Conservation (phyloP, 35 echinoderm and acorn worm genomes). For the Chiridota heheva region DNA sequence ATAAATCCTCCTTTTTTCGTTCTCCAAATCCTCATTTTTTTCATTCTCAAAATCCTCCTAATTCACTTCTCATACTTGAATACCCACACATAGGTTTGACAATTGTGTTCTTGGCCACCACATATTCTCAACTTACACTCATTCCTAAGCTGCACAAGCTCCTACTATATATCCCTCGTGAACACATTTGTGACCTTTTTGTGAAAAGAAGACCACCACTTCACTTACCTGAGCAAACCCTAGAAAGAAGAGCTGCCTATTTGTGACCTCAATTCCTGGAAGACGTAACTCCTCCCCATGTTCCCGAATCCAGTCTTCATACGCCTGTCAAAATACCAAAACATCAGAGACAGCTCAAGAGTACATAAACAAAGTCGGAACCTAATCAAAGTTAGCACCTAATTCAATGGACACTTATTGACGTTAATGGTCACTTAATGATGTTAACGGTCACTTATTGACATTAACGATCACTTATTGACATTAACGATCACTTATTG, state of each 20-base stretch:
- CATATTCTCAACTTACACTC: background rate
- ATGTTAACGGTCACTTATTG: background rate
- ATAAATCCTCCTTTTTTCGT: too few species aligned
- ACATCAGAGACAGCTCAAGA: background rate
- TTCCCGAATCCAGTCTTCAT: slow-evolving; percentile 67
- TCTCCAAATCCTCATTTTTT: too few species aligned
- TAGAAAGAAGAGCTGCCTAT: slow-evolving; percentile 77
- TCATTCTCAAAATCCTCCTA: background rate
- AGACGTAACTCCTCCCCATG: slow-evolving; percentile 57
- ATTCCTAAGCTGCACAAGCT: background rate
- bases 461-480: background rate
- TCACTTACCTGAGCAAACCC: slow-evolving; percentile 80
- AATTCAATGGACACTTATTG: background rate
- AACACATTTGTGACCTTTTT: background rate
- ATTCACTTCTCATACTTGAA: background rate
- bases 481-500: too few species aligned
- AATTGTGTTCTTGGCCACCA: background rate
- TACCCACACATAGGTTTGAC: background rate
- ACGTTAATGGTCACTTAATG: background rate
- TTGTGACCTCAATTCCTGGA: slow-evolving; percentile 58
- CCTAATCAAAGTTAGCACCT: background rate
- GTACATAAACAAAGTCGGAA: background rate
- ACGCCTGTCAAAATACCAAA: slow-evolving; percentile 54
- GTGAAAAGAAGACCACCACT: background rate
- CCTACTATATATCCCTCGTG: background rate